A percentile compares a stretch with the other conserved stretches of the same genome.
Conservation (phyloP, 2,797 vertebrate species). For the Phrynocephalus vlangalii region DNA sequence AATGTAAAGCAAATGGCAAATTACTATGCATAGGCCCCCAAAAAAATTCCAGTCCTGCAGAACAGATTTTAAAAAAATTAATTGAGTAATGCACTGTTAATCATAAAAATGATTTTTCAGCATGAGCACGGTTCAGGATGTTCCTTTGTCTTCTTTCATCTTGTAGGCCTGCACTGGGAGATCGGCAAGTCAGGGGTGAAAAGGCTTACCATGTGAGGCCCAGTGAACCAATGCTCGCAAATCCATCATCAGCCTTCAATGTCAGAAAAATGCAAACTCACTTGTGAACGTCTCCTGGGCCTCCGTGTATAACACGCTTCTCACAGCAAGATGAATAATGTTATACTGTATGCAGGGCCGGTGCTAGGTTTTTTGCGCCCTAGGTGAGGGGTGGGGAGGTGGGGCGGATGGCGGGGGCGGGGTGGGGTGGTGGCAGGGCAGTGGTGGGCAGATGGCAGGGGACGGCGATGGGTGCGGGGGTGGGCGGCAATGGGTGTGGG, state of each 20-base stretch:
- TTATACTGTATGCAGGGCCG: too few relatives aligned
- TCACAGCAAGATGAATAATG: neutral
- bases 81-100: slow-evolving; percentile 50
- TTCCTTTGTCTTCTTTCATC: slow-evolving; percentile 37
- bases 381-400: too few relatives aligned
- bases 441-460: too few relatives aligned
- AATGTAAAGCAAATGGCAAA: slow-evolving; percentile 57
- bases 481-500: too few relatives aligned
- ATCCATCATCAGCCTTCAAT: neutral
- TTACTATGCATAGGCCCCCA: slow-evolving; percentile 56
- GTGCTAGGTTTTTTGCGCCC: too few relatives aligned
- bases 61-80: slow-evolving; percentile 37
- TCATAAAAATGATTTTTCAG: slow-evolving; percentile 55
- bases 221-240: neutral
- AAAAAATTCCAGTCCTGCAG: slow-evolving; percentile 44
- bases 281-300: too few relatives aligned
- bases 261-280: too few relatives aligned
- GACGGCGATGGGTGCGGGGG: too few relatives aligned
- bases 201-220: neutral
- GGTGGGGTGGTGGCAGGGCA: too few relatives aligned
- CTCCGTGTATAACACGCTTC: neutral
- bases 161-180: neutral
- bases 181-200: neutral
- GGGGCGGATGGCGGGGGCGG: too few relatives aligned
- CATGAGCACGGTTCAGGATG: slow-evolving; percentile 15